phyloP scores from a whole-genome alignment of 2,113 vertebrate species.

The Lamprotornis superbus region DNA sequence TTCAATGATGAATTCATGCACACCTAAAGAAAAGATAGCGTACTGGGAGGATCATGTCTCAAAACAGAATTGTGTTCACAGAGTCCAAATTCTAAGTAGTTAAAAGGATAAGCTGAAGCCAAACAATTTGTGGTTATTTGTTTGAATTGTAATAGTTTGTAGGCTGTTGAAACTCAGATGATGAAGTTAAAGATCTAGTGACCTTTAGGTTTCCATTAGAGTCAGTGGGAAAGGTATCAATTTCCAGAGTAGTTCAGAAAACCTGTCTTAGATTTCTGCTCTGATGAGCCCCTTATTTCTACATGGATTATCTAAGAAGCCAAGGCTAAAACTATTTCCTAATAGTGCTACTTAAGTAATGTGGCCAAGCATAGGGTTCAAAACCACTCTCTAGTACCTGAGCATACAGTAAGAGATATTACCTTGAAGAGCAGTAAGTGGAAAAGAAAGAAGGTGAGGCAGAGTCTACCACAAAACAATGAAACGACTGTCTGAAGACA shows the following conservation, averaged over 20 bases:
- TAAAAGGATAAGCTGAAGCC: neutral
- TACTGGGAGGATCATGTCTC: neutral
- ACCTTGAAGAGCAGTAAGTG: neutral
- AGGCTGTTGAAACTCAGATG: neutral
- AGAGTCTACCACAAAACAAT: neutral
- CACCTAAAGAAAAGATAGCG: neutral
- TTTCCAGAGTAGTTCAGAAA: neutral
- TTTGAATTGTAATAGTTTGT: neutral
- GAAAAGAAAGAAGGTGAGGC: neutral
- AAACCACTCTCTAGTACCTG: neutral
- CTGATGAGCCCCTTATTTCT: neutral
- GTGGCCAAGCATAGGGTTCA: neutral
- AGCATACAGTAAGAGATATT: neutral
- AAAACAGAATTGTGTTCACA: neutral
- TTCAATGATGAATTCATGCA: neutral
- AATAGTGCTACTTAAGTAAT: neutral
- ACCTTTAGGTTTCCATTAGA: neutral
- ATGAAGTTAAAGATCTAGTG: neutral
- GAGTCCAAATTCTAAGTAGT: neutral
- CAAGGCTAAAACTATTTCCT: neutral
- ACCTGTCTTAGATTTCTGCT: neutral
- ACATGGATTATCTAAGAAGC: neutral
- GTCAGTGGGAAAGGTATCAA: neutral
- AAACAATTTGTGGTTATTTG: neutral
- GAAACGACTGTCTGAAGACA: neutral